Evolutionary conservation across 1,140 invertebrate genomes (phyloP), one percentile per base, ranked within the genome.

Genomic region (Tetragnatha versicolor): DNA sequence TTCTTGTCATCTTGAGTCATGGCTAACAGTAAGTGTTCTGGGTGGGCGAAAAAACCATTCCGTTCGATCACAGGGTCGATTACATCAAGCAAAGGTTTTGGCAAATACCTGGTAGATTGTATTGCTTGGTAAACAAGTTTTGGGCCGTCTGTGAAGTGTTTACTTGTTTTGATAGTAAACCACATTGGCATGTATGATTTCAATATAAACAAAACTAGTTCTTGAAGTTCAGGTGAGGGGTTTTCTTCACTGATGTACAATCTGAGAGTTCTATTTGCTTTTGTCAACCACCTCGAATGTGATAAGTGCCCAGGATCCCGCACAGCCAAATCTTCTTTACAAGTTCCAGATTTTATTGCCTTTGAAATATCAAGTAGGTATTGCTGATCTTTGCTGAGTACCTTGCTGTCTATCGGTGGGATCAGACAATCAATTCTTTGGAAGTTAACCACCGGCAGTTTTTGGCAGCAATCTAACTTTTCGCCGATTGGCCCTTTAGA

Each of bases 161-260:
- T 66, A 66, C 35, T 66, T 3, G 63, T 20, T 66, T 66, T 66
- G 1, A 66, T 66, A 20, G 12, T 3, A 37, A 66, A 66, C 7
- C 35, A 66, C 12, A 3, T 3, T 25, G 63, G 33, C 35, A 66
- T 66, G 27, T 66, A 66, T 20, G 39, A 39, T 66, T 66, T 66
- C 3, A 42, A 17, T 14, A 66, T 66, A 45, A 42, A 66, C 3
- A 22, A 17, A 1, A 66, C 39, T 5, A 61, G 14, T 2, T 29
- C 14, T 37, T 61, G 1, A 17, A 61, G 25, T 14, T 61, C 33
- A 10, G 10, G 12, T 2, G 58, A 61, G 3, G 22, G 35, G 12
- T 42, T 45, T 66, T 29, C 14, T 47, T 29, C 14, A 47, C 22
- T 31, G 12, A 47, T 3, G 12, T 66, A 66, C 27, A 47, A 7